phyloP scores from a whole-genome alignment of 2,888 invertebrate genomes.

The Metellina segmentata region DNA sequence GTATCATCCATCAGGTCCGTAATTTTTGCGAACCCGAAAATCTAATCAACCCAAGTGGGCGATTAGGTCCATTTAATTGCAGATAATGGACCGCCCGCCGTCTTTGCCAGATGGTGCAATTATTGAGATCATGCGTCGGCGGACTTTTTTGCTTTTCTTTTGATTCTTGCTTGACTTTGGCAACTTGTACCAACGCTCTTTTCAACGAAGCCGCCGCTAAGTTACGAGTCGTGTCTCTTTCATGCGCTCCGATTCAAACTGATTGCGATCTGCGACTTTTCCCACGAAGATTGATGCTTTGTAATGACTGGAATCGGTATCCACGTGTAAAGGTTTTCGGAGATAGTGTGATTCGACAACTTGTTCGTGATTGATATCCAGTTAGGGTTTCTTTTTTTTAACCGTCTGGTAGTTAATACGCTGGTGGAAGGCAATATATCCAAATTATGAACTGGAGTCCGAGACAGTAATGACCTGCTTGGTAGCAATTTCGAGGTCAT shows the following conservation, averaged over 20 bases:
- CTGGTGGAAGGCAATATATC: background rate
- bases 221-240: background rate
- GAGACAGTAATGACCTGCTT: background rate
- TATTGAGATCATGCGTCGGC: constrained; percentile 17
- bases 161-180: background rate
- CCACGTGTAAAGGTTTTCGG: background rate
- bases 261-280: background rate
- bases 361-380: background rate
- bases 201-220: too few relatives aligned
- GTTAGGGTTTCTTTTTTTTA: background rate
- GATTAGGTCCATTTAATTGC: constrained; percentile 43
- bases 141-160: background rate
- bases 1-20: constrained; percentile 35
- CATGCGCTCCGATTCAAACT: background rate
- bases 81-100: constrained; percentile 49
- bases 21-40: constrained; percentile 27
- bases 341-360: background rate
- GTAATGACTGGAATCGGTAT: background rate
- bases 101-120: constrained; percentile 43
- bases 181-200: background rate
- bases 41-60: constrained; percentile 35
- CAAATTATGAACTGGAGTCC: background rate
- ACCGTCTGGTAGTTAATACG: background rate
- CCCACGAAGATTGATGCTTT: background rate
- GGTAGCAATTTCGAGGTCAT: background rate